phyloP scores from a whole-genome alignment of 2,797 vertebrate genomes.

The Oryzias dopingdopingensis region DNA sequence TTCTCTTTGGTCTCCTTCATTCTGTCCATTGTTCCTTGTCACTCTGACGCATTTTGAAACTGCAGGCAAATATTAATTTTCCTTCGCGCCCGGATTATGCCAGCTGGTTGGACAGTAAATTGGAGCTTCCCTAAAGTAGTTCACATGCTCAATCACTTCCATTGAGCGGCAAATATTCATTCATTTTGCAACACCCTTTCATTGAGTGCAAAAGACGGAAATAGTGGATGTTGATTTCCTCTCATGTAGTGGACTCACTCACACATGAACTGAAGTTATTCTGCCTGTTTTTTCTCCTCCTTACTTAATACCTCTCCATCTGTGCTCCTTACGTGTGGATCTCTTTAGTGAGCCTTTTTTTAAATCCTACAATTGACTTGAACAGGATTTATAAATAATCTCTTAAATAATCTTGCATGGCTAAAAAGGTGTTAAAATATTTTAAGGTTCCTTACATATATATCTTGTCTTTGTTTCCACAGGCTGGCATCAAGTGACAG shows the following conservation, averaged over 20 bases:
- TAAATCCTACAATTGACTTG: no score
- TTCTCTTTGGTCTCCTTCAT: background rate
- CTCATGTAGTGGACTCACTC: slow-evolving; percentile 33
- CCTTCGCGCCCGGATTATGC: slow-evolving; percentile 21
- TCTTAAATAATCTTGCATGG: no score
- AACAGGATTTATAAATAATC: no score
- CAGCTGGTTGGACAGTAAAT: slow-evolving; percentile 38
- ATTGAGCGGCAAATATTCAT: slow-evolving; percentile 41
- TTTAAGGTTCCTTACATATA: background rate
- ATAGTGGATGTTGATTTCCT: slow-evolving; percentile 40
- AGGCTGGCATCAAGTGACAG: slow-evolving; percentile 89
- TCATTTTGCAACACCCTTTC: slow-evolving; percentile 37
- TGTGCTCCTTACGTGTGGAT: slow-evolving; percentile 8
- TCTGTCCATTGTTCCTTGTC: background rate
- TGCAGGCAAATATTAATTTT: background rate
- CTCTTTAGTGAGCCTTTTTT: slow-evolving; percentile 1
- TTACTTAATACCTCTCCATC: slow-evolving; percentile 27
- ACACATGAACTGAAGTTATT: slow-evolving; percentile 13
- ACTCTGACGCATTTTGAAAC: slow-evolving; percentile 1
- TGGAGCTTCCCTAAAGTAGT: slow-evolving; percentile 25
- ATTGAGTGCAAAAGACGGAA: slow-evolving; percentile 22
- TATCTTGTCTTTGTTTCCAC: slow-evolving; percentile 7
- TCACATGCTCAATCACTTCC: slow-evolving; percentile 30
- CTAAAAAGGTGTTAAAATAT: background rate
- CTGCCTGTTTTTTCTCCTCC: slow-evolving; percentile 21